Percentiles rank a stretch among this genome's conserved stretches.
These are phyloP conservation scores for Lapara coniferarum DNA, from an alignment of 2,888 invertebrate species.

Conservation along the genomic window DNA sequence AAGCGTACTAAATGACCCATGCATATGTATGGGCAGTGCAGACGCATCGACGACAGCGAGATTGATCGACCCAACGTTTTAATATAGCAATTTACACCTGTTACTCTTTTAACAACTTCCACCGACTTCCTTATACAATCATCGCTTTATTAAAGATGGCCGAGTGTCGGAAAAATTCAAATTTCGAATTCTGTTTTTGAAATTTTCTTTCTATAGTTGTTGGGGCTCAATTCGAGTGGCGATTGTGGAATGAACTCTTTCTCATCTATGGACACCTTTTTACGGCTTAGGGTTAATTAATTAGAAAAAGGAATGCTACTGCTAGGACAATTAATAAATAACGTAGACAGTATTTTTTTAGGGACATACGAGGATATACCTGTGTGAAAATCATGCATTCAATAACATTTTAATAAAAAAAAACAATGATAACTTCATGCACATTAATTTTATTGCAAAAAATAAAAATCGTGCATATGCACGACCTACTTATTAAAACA, in stretches of 20 bases:
- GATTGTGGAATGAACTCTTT: not conserved
- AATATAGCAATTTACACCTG: constrained; percentile 77
- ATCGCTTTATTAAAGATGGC: constrained; percentile 39
- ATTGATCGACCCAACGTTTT: constrained; percentile 61
- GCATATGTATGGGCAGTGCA: constrained; percentile 46
- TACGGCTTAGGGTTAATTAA: not conserved
- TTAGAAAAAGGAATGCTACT: not conserved
- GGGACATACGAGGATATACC: too few species aligned
- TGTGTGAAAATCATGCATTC: too few species aligned
- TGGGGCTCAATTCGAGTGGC: not conserved
- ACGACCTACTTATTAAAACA: constrained; percentile 5
- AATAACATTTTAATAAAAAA: too few species aligned
- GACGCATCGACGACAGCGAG: constrained; percentile 54
- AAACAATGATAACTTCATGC: too few species aligned
- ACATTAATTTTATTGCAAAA: not conserved
- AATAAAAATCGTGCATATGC: not conserved
- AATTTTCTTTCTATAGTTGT: constrained; percentile 32
- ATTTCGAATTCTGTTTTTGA: constrained; percentile 40
- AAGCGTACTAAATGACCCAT: constrained; percentile 41
- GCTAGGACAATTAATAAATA: too few species aligned
- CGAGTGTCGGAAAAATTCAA: constrained; percentile 41
- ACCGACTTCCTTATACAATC: constrained; percentile 54
- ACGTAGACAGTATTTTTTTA: too few species aligned
- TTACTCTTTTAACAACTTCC: constrained; percentile 59
- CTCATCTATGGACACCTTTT: not conserved